A percentile compares a stretch with the other conserved stretches of the same genome.
Evolutionary conservation across 1,140 invertebrate species (phyloP).

Genomic region (Ericerus pela): DNA sequence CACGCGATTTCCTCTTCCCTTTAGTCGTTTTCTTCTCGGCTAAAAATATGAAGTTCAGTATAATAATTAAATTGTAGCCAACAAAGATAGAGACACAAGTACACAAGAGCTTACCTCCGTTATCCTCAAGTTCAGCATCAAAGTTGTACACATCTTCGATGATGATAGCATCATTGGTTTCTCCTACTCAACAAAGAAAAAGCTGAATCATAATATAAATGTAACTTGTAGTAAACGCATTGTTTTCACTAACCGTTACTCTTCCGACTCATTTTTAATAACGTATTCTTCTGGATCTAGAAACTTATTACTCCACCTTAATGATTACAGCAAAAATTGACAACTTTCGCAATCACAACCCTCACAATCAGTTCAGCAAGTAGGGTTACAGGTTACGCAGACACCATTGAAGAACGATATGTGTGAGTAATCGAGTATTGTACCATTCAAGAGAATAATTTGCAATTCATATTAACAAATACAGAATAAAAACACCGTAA

Average conservation of each 20-base stretch:
- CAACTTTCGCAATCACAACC: too few relatives aligned
- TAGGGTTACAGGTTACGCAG: too few relatives aligned
- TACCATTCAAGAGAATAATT: too few relatives aligned
- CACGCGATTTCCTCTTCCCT: not conserved
- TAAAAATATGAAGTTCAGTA: not conserved
- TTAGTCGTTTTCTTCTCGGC: not conserved
- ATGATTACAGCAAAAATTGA: conserved; percentile 2
- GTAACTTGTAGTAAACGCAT: not conserved
- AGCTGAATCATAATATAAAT: not conserved
- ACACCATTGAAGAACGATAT: too few relatives aligned
- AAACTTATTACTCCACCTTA: not conserved
- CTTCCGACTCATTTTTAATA: conserved; percentile 13
- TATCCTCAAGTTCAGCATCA: conserved; percentile 17
- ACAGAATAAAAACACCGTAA: not conserved
- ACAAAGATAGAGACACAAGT: not conserved
- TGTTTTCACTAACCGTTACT: not conserved
- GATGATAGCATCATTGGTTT: conserved; percentile 8
- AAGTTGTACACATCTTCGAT: conserved; percentile 17
- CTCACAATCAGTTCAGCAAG: too few relatives aligned
- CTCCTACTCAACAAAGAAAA: not conserved
- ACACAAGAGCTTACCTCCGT: conserved; percentile 1
- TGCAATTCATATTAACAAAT: too few relatives aligned
- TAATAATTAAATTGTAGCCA: not conserved
- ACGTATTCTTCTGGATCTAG: not conserved
- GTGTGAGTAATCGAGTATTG: too few relatives aligned